Base-by-base conservation (phyloP, 2,113 vertebrate species). In the Sylvia atricapilla region DNA sequence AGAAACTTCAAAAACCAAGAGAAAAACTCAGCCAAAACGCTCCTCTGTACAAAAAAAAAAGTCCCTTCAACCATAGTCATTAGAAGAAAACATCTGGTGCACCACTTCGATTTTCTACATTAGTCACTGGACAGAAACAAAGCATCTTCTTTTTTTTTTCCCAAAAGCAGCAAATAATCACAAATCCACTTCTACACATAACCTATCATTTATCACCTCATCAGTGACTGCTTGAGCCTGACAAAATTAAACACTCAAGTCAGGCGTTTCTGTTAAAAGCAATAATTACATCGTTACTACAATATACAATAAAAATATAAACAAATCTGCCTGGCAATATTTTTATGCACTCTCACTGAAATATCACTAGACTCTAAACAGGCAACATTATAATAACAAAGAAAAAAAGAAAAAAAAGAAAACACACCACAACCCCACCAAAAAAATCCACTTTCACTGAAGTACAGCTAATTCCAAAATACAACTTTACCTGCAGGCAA, bases 261-360 rank as follows among this genome's bases (percentile, higher is more conserved):
- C 93, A 96, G 95, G 89, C 96, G 13, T 97, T 97, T 97, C 94
- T 95, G 87, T 97, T 97, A 96, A 97, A 96, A 97, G 94, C 94
- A 97, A 55, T 97, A 97, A 97, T 97, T 96, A 97, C 87, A 96
- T 96, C 68, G 85, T 97, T 97, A 97, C 94, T 94, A 97, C 93
- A 96, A 95, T 94, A 94, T 93, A 95, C 64, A 84, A 70, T 77
- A 96, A 97, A 97, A 97, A 96, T 77, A 94, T 91, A 96, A 97
- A 95, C 90, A 93, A 94, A 94, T 94, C 76, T 93, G 89, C 63
- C 79, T 91, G 74, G 87, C 83, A 93, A 53, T 91, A 93, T 88
- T 95, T 93, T 96, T 58, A 87, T 69, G 55, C 35, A 81, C 55
- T 94, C 86, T 94, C 88, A 94, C 56, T 90, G 62, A 97, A 96